Percentiles rank a stretch among this genome's conserved stretches.
Evolutionary conservation across 2,888 invertebrate species (phyloP).

Genomic region (Harpagoxenus sublaevis): DNA sequence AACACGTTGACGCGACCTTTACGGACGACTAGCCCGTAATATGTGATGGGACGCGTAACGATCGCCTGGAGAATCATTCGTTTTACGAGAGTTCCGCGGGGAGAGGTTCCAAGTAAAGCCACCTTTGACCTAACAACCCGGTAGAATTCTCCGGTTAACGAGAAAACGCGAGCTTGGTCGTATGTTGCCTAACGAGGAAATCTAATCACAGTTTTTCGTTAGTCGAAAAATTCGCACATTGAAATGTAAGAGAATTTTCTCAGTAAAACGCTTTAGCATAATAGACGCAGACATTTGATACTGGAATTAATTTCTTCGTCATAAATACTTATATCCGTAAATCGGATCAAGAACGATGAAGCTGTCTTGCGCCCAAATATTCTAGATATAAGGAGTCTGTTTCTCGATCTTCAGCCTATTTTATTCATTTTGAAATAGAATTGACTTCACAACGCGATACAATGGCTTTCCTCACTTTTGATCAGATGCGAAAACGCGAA

Average conservation of each 20-base stretch:
- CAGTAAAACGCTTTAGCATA: neutral
- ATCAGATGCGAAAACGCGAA: neutral
- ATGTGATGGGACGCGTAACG: slow-evolving; percentile 58
- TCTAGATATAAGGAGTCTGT: neutral
- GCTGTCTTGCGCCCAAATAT: neutral
- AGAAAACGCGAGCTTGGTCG: slow-evolving; percentile 17
- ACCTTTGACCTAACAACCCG: neutral
- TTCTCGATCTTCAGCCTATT: neutral
- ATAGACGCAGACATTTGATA: neutral
- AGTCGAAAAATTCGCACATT: neutral
- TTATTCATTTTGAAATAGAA: neutral
- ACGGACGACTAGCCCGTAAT: slow-evolving; percentile 24
- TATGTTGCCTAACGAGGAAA: neutral
- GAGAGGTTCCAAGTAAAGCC: slow-evolving; percentile 7
- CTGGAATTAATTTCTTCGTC: neutral
- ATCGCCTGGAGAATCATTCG: slow-evolving; percentile 60
- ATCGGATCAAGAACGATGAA: neutral
- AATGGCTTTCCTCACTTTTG: neutral
- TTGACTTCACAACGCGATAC: neutral
- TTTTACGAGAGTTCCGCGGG: slow-evolving; percentile 55
- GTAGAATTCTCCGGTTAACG: slow-evolving; percentile 10
- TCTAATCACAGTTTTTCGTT: slow-evolving; percentile 1
- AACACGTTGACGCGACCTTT: slow-evolving; percentile 28
- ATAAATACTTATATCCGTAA: neutral
- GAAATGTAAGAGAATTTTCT: neutral